A percentile compares a stretch with the other conserved stretches of the same genome.
phyloP scores from a whole-genome alignment of 2,797 vertebrate species.

The Gymnoscopelus microlampas region DNA sequence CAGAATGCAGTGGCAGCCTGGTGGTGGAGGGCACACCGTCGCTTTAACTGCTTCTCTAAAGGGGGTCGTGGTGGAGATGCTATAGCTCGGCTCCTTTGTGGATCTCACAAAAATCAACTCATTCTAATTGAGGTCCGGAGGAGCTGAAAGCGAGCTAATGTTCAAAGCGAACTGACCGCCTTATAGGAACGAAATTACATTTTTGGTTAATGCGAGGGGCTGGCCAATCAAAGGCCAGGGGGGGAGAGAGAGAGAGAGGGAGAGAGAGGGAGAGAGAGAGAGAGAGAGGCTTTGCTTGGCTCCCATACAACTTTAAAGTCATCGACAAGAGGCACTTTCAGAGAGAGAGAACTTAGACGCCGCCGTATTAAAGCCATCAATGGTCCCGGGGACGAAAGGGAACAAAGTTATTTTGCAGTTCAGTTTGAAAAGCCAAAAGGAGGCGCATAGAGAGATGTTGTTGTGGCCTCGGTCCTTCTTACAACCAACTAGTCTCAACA shows the following conservation, averaged over 20 bases:
- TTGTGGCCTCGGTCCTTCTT: slow-evolving; percentile 40
- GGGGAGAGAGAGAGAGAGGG: too few species aligned
- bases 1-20: slow-evolving; percentile 82
- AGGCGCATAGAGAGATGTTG: slow-evolving; percentile 45
- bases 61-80: slow-evolving; percentile 70
- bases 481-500: slow-evolving; percentile 53
- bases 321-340: slow-evolving; percentile 78
- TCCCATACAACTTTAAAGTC: slow-evolving; percentile 84
- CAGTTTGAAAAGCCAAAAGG: slow-evolving; percentile 26
- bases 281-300: slow-evolving; percentile 65
- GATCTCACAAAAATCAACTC: slow-evolving; percentile 84
- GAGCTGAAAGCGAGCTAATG: slow-evolving; percentile 91
- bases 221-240: slow-evolving; percentile 75
- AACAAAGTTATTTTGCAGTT: slow-evolving; percentile 51
- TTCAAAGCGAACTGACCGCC: slow-evolving; percentile 85
- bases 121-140: slow-evolving; percentile 82
- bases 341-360: slow-evolving; percentile 78
- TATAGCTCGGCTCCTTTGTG: slow-evolving; percentile 81
- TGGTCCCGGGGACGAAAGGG: slow-evolving; percentile 38
- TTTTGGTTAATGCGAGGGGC: slow-evolving; percentile 67
- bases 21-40: slow-evolving; percentile 39
- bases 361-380: slow-evolving; percentile 53
- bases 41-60: slow-evolving; percentile 78
- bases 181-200: slow-evolving; percentile 79
- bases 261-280: slow-evolving; percentile 5